A percentile compares a stretch with the other conserved stretches of the same genome.
These are phyloP conservation scores for Cataglyphis cursor DNA, from an alignment of 2,888 invertebrate species.

Conservation along the genomic window DNA sequence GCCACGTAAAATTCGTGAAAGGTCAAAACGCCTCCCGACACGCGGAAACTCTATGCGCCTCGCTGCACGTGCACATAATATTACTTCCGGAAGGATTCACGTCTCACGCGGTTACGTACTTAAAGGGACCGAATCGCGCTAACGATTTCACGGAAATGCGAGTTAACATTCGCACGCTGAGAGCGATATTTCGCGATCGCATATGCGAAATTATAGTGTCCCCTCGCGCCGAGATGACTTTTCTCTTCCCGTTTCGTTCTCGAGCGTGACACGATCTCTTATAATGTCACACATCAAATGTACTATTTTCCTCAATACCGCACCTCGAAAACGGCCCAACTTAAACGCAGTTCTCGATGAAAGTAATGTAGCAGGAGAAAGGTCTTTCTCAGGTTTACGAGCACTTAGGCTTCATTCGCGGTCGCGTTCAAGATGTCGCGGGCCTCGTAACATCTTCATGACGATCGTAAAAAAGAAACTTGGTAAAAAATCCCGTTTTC, in stretches of 20 bases:
- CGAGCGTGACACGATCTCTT: neutral
- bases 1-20: constrained; percentile 8
- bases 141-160: constrained; percentile 31
- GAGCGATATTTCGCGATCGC: neutral
- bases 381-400: constrained; percentile 47
- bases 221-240: neutral
- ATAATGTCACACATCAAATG: neutral
- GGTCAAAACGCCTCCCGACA: constrained; percentile 18
- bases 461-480: constrained; percentile 30
- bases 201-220: constrained; percentile 1
- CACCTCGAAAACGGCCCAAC: neutral
- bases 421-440: neutral
- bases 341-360: constrained; percentile 13
- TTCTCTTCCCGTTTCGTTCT: constrained; percentile 2
- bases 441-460: constrained; percentile 25
- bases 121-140: constrained; percentile 26
- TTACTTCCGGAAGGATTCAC: constrained; percentile 29
- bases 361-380: constrained; percentile 34
- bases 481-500: constrained; percentile 31
- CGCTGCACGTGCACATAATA: neutral
- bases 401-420: constrained; percentile 18
- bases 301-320: neutral
- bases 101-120: constrained; percentile 10
- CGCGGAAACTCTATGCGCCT: neutral
- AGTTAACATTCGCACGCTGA: neutral